These are phyloP conservation scores for Nineta flava DNA, from an alignment of 2,888 invertebrate genomes.

Conservation along the genomic window DNA sequence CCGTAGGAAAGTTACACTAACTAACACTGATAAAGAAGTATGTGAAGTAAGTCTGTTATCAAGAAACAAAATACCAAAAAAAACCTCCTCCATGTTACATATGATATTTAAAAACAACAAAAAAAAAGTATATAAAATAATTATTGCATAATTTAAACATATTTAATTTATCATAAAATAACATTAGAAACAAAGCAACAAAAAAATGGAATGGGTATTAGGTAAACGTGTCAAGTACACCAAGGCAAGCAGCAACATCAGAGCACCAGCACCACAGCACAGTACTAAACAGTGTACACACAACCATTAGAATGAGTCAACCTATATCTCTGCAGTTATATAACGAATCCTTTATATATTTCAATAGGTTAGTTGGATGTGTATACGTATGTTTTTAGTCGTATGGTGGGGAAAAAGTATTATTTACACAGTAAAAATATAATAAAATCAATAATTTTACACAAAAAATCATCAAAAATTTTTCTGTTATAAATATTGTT, in stretches of 20 bases:
- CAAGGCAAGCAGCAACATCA: conserved; percentile 1
- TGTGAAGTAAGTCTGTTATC: not conserved
- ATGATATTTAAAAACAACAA: not conserved
- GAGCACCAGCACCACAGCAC: not conserved
- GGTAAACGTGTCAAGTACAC: conserved; percentile 12
- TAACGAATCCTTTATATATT: not conserved
- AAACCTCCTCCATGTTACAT: not conserved
- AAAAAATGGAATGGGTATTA: conserved; percentile 5
- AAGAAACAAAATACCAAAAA: too few species aligned
- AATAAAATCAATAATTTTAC: not conserved
- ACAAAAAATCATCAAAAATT: too few species aligned
- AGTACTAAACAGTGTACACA: not conserved
- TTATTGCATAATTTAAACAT: not conserved
- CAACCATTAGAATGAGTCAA: not conserved
- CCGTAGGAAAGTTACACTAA: too few species aligned
- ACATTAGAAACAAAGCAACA: not conserved
- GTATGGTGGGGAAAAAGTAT: not conserved
- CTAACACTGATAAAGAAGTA: too few species aligned
- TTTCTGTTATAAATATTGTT: too few species aligned
- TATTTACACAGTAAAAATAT: not conserved
- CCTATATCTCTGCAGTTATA: not conserved
- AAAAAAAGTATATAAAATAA: not conserved
- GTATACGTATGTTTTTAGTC: too few species aligned
- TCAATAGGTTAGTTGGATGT: not conserved
- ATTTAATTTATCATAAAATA: not conserved